phyloP scores from a whole-genome alignment of 2,113 vertebrate genomes.

The Chionis minor region DNA sequence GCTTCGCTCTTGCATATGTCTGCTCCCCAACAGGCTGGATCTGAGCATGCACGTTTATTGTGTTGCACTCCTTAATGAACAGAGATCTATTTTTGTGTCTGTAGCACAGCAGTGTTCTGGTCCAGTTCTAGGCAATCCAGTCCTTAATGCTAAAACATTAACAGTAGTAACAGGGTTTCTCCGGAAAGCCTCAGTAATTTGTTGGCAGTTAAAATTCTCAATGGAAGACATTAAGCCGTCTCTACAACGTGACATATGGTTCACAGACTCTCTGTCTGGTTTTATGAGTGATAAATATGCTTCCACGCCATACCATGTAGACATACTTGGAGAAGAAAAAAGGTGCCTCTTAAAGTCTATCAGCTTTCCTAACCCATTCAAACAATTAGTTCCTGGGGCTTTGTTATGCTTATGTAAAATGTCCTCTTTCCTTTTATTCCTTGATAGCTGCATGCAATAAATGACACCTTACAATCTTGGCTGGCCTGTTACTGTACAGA shows the following conservation, averaged over 20 bases:
- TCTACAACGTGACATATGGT: neutral
- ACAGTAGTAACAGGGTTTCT: neutral
- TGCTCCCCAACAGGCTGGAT: neutral
- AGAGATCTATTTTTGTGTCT: neutral
- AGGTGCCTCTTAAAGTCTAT: neutral
- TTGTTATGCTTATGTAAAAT: neutral
- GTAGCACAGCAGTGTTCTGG: fast-evolving
- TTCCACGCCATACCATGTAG: neutral
- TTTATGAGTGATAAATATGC: neutral
- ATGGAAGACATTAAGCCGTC: neutral
- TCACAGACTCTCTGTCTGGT: neutral
- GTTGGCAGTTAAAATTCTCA: neutral
- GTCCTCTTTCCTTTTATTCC: neutral
- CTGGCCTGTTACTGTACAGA: neutral
- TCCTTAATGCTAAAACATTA: neutral
- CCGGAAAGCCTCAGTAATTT: neutral
- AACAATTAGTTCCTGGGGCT: neutral
- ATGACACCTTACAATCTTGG: neutral
- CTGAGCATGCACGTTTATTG: fast-evolving
- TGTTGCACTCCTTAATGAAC: neutral
- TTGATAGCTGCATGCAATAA: neutral
- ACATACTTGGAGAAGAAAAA: neutral
- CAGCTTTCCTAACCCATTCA: neutral
- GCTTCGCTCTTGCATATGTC: neutral
- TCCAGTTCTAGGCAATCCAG: neutral